A percentile compares a stretch with the other conserved stretches of the same genome.
Evolutionary conservation across 2,888 invertebrate genomes (phyloP).

Genomic region (Temnothorax unifasciatus): DNA sequence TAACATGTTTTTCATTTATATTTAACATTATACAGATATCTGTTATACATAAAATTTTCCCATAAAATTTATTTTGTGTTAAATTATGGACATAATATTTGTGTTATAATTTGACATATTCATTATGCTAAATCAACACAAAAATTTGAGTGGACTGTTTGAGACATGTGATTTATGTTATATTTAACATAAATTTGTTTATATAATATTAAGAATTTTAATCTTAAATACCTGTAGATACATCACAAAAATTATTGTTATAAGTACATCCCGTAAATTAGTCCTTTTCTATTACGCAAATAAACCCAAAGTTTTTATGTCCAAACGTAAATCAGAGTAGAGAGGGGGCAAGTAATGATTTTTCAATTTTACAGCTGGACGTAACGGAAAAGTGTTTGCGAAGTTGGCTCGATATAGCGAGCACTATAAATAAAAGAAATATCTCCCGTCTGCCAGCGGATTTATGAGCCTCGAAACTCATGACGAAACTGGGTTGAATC

Average conservation of each 20-base stretch:
- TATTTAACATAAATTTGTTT: no score
- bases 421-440: conserved; percentile 19
- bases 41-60: no score
- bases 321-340: neutral
- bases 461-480: conserved; percentile 25
- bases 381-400: neutral
- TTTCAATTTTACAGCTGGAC: conserved; percentile 20
- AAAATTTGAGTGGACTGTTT: no score
- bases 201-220: neutral
- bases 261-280: neutral
- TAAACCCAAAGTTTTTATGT: neutral
- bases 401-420: neutral
- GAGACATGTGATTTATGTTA: no score
- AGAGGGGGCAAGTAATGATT: neutral
- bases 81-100: no score
- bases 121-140: no score
- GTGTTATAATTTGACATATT: no score
- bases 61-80: no score
- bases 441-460: neutral
- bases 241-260: neutral
- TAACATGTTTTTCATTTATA: no score
- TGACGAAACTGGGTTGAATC: conserved; percentile 27
- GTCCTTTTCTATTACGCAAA: neutral
- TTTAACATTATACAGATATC: no score
- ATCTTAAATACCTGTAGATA: neutral